A percentile compares a stretch with the other conserved stretches of the same genome.
Evolutionary conservation across 2,113 vertebrate genomes (phyloP).

Genomic region (Rhinichthys klamathensis): DNA sequence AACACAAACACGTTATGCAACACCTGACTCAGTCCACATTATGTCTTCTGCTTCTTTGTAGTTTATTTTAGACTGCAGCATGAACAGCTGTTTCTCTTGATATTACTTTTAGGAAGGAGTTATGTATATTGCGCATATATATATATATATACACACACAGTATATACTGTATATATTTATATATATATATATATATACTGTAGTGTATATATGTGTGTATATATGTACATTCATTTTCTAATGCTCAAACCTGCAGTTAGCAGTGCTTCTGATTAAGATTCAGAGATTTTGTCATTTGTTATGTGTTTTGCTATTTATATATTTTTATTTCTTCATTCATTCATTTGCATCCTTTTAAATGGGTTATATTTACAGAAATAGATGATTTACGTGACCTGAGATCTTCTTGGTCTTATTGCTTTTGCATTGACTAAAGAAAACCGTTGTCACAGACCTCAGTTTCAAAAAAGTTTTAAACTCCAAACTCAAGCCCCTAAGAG

Average conservation of each 20-base stretch:
- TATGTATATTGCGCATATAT: too few species aligned
- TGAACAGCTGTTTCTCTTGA: background rate
- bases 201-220: too few species aligned
- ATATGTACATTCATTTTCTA: background rate
- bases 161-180: too few species aligned
- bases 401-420: background rate
- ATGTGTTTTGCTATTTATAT: background rate
- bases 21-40: conserved; percentile 40
- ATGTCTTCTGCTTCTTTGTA: conserved; percentile 46
- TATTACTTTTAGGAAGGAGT: background rate
- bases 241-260: background rate
- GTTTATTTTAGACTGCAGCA: conserved; percentile 30
- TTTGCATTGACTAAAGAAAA: conserved; percentile 42
- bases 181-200: too few species aligned
- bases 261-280: too few species aligned
- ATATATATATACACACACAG: too few species aligned
- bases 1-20: conserved; percentile 51
- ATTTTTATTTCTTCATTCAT: background rate
- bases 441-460: conserved; percentile 62
- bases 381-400: background rate
- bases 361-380: background rate
- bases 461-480: conserved; percentile 65
- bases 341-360: background rate
- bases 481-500: conserved; percentile 70
- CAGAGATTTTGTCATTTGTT: background rate